Base-by-base conservation (phyloP, 2,888 invertebrate species). In the Monopis laevigella region DNA sequence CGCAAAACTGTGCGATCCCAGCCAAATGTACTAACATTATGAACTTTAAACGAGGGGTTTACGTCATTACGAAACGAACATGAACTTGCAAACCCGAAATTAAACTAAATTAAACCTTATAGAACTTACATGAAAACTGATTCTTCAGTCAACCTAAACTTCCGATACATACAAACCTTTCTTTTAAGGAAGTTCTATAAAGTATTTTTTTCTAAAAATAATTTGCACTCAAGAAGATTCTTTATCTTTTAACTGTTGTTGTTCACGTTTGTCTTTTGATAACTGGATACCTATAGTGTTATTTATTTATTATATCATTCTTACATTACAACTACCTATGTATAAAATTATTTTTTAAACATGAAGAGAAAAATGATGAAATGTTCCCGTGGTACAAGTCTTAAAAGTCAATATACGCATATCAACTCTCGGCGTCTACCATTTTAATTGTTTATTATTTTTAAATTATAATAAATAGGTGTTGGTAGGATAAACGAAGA, bases 191-290 rank as follows among this genome's bases (percentile, higher is more conserved):
- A 29, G 29, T 29, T n/a, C 11, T n/a, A 11, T n/a, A 29, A 14
- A 13, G 12, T 29, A 13, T 29, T 29, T 29, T 29, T 14, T 29
- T 29, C 29, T 29, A 29, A 29, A 29, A 29, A 29, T 29, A 29
- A 12, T 29, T 29, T 29, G 11, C 12, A 29, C 29, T 29, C 14
- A 14, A 14, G 13, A 13, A 14, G 29, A 29, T 11, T 13, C 29
- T 7, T 29, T 29, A 29, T 29, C 29, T 29, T n/a, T n/a, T n/a
- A 6, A 6, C 11, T 29, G 12, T 29, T 29, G 29, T 29, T 29
- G 14, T 29, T 29, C 29, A n/a, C 14, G n/a, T 29, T 14, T 29
- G 29, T 29, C 29, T n/a, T 24, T 11, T 29, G 29, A 29, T 29
- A 29, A 29, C n/a, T n/a, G n/a, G n/a, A n/a, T n/a, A n/a, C n/a